phyloP scores from a whole-genome alignment of 2,888 invertebrate species.

The Sicus ferrugineus region DNA sequence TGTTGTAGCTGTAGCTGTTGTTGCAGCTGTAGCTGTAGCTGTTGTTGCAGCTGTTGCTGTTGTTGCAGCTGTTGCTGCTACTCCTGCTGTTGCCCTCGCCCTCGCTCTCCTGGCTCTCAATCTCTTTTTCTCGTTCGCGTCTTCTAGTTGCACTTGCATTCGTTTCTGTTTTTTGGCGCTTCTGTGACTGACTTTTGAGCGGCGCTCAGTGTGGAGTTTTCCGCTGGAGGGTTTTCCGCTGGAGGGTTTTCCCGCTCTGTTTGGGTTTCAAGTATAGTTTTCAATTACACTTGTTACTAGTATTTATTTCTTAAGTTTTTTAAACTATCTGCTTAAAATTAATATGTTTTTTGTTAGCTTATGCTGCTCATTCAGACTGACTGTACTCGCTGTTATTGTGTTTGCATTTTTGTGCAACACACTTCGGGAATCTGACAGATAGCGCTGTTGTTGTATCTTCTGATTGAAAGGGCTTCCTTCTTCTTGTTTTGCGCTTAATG shows the following conservation, averaged over 20 bases:
- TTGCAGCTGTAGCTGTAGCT: too few relatives aligned
- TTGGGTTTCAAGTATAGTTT: slow-evolving; percentile 8
- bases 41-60: too few relatives aligned
- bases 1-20: too few relatives aligned
- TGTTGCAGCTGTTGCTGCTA: too few relatives aligned
- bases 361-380: slow-evolving; percentile 21
- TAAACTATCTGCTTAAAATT: slow-evolving; percentile 43
- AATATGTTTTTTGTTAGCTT: too few relatives aligned
- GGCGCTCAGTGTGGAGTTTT: slow-evolving; percentile 16
- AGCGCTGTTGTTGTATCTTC: slow-evolving; percentile 1
- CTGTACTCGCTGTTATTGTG: slow-evolving; percentile 31
- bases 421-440: background rate
- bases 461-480: background rate
- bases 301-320: too few relatives aligned
- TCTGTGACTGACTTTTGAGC: slow-evolving; percentile 30
- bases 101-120: background rate
- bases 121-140: background rate
- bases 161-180: slow-evolving; percentile 28
- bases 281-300: slow-evolving; percentile 26
- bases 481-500: background rate
- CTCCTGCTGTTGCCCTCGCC: background rate
- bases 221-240: too few relatives aligned
- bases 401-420: slow-evolving; percentile 23
- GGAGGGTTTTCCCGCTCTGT: background rate
- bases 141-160: slow-evolving; percentile 24